These are phyloP conservation scores for Catharus minimus DNA, from an alignment of 2,113 vertebrate species.

Conservation along the genomic window DNA sequence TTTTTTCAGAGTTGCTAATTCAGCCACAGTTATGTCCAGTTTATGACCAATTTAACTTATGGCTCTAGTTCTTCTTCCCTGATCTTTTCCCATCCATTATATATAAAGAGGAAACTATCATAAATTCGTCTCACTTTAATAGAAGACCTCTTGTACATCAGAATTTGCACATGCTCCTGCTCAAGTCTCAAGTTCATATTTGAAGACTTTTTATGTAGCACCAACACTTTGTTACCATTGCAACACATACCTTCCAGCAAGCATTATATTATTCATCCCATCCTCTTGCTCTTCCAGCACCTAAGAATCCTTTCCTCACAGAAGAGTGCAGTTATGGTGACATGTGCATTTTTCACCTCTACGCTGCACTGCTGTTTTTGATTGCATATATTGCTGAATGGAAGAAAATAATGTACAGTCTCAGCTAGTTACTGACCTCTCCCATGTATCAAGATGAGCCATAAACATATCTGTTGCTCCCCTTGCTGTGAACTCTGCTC, in stretches of 20 bases:
- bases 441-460: slow-evolving; percentile 39
- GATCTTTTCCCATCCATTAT: neutral
- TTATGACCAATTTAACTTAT: neutral
- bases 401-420: slow-evolving; percentile 33
- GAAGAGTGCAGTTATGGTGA: neutral
- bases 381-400: slow-evolving; percentile 35
- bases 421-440: slow-evolving; percentile 33
- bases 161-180: neutral
- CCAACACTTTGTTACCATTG: neutral
- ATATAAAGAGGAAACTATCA: neutral
- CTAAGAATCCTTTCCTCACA: neutral
- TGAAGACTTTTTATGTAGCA: neutral
- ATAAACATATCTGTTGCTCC: slow-evolving; percentile 29
- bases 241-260: neutral
- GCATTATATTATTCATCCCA: neutral
- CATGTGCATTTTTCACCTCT: slow-evolving; percentile 39
- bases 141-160: neutral
- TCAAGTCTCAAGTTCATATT: neutral
- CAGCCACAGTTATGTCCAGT: neutral
- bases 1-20: neutral
- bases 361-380: neutral
- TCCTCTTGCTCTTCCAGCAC: neutral
- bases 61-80: neutral
- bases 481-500: slow-evolving; percentile 11
- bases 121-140: neutral